phyloP scores from a whole-genome alignment of 2,797 vertebrate species.

The Harpagifer antarcticus region DNA sequence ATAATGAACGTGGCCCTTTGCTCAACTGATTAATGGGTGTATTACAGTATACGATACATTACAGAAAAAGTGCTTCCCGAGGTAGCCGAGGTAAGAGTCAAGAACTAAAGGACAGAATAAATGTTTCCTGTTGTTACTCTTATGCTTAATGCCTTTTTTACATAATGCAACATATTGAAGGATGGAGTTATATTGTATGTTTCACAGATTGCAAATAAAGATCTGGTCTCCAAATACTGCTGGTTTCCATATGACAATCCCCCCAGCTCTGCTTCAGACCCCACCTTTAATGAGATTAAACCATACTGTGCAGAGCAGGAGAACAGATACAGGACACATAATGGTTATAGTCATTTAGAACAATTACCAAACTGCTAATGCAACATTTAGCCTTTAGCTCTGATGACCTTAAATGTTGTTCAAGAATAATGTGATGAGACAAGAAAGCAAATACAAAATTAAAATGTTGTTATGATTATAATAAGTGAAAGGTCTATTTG shows the following conservation, averaged over 20 bases:
- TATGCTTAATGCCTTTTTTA: neutral
- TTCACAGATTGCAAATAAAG: neutral
- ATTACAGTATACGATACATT: neutral
- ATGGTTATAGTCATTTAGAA: conserved; percentile 46
- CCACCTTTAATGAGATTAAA: conserved; percentile 24
- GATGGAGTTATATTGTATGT: neutral
- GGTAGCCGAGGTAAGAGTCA: neutral
- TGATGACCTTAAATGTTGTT: conserved; percentile 55
- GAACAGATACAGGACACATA: conserved; percentile 54
- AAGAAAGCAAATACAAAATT: conserved; percentile 2
- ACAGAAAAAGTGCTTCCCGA: neutral
- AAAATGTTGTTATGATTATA: conserved; percentile 4
- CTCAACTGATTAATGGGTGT: neutral
- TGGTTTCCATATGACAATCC: no score
- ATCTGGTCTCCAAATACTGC: neutral
- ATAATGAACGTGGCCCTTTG: neutral
- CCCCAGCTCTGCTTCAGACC: neutral
- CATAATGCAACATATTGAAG: neutral
- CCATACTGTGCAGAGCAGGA: conserved; percentile 8
- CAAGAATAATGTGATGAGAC: conserved; percentile 13
- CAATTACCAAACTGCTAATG: conserved; percentile 60
- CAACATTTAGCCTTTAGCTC: conserved; percentile 43
- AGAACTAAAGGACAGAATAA: neutral
- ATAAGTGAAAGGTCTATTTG: neutral
- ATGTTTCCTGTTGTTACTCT: neutral